These are phyloP conservation scores for Periplaneta americana DNA, from an alignment of 1,140 invertebrate species.

Conservation along the genomic window DNA sequence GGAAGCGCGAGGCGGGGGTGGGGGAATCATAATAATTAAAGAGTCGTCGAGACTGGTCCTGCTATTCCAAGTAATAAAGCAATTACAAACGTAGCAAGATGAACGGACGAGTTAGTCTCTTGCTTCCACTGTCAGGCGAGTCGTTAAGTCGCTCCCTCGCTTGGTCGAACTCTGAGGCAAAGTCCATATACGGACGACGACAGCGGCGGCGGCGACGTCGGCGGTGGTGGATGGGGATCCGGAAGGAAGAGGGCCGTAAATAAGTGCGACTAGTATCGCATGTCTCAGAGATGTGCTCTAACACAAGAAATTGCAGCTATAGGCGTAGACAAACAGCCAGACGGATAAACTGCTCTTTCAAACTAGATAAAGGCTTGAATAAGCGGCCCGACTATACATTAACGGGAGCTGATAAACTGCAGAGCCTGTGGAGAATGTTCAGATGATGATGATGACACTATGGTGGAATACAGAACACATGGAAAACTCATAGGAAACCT, in stretches of 20 bases:
- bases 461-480: too few species aligned
- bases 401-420: too few species aligned
- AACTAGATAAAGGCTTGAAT: too few species aligned
- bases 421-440: too few species aligned
- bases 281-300: background rate
- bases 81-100: constrained; percentile 15
- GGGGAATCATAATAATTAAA: constrained; percentile 8
- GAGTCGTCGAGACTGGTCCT: background rate
- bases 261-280: background rate
- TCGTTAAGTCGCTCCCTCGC: background rate
- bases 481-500: too few species aligned
- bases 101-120: constrained; percentile 6
- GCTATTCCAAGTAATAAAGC: constrained; percentile 15
- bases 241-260: constrained; percentile 9
- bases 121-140: background rate
- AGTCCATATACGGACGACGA: background rate
- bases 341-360: too few species aligned
- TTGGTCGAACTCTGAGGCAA: background rate
- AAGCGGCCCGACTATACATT: too few species aligned
- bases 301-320: background rate
- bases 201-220: background rate
- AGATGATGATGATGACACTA: too few species aligned
- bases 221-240: background rate
- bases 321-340: background rate
- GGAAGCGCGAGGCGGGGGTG: background rate